Evolutionary conservation across 2,113 vertebrate species (phyloP), one percentile per base, ranked within the genome.

Genomic region (Harpagus bidentatus): DNA sequence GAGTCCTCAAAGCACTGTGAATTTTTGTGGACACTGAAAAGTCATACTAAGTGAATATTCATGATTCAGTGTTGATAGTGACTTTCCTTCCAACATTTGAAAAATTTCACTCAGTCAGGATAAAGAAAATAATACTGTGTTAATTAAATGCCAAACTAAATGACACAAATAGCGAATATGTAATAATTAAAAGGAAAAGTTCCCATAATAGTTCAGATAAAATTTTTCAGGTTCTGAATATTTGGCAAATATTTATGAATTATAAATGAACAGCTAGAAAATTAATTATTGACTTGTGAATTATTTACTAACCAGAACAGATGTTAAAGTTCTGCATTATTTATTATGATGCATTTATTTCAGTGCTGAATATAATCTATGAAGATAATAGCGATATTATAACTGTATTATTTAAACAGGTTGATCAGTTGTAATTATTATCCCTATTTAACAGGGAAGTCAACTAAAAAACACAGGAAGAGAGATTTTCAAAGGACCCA

Each of bases 201-300:
- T 97, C 55, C 36, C 40, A 45, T 78, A 67, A 80, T 80, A 94
- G 84, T 94, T 95, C 94, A 94, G 89, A 85, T 82, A 87, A 84
- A 82, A 77, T 50, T 86, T 91, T 89, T 94, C 78, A 82, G 84
- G 85, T 92, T 89, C 74, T 63, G 94, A 88, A 73, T 96, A 95
- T 97, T 97, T 96, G 94, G 86, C 92, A 97, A 97, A 96, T 97
- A 97, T 96, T 95, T 95, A 93, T 96, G 65, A 97, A 95, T 97
- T 97, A 95, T 95, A 95, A 95, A 97, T 96, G 93, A 96, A 93
- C 53, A 91, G 48, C 86, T 77, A 96, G 96, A 93, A 96, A 96
- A 96, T 95, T 95, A 97, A 95, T 97, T 97, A 97, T 97, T 96
- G 89, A 95, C 93, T 96, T 94, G 93, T 97, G 89, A 97, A 95